Percentiles rank a stretch among this genome's conserved stretches.
Conservation (phyloP, 2,888 invertebrate species). For the Limnephilus marmoratus region DNA sequence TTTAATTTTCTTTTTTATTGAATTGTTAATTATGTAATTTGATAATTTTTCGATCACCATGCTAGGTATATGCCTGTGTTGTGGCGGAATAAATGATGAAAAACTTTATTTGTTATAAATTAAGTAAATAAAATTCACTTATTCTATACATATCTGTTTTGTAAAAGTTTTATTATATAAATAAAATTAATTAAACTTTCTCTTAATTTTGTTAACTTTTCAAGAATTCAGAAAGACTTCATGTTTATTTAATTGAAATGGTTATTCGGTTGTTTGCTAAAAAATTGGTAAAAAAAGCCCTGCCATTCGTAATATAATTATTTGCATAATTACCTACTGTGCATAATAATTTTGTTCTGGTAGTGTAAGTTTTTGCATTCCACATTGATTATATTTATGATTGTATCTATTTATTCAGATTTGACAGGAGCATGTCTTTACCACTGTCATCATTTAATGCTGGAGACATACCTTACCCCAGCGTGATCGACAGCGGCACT, state of each 20-base stretch:
- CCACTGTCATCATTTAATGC: slow-evolving; percentile 74
- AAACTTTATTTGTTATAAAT: no score
- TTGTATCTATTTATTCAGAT: slow-evolving; percentile 72
- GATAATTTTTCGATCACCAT: no score
- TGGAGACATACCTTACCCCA: slow-evolving; percentile 75
- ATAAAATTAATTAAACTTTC: background rate
- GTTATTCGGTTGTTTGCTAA: background rate
- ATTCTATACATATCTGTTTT: no score
- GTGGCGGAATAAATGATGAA: background rate
- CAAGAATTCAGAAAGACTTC: background rate
- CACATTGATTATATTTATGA: background rate
- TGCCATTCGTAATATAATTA: no score
- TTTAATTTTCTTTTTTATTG: no score
- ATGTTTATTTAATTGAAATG: background rate
- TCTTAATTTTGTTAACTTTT: background rate
- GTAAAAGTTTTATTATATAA: background rate
- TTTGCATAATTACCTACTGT: no score
- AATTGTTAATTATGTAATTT: no score
- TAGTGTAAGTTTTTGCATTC: background rate
- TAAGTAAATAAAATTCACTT: no score
- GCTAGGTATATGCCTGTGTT: no score
- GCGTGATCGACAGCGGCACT: slow-evolving; percentile 73
- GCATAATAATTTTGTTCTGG: background rate
- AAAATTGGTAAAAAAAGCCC: no score
- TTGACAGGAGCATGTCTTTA: slow-evolving; percentile 84